Evolutionary conservation across 2,888 invertebrate species (phyloP).

Genomic region (Aleiodes leptofemur): DNA sequence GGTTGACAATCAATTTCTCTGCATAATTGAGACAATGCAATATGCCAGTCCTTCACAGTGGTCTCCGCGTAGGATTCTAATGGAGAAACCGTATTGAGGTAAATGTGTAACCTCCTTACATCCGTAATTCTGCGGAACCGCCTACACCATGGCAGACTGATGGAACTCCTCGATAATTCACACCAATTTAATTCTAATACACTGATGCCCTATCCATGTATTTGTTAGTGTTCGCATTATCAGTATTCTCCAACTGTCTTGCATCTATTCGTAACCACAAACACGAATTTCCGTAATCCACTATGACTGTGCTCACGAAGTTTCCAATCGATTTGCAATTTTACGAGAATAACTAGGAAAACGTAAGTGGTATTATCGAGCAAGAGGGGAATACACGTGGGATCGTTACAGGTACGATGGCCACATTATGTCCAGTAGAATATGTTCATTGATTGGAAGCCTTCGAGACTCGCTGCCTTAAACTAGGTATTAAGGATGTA

Average conservation of each 20-base stretch:
- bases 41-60: too few relatives aligned
- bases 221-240: too few relatives aligned
- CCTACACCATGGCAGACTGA: constrained; percentile 55
- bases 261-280: constrained; percentile 13
- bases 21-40: too few relatives aligned
- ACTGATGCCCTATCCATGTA: constrained; percentile 36
- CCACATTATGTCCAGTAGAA: constrained; percentile 34
- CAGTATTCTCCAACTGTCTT: constrained; percentile 6
- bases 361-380: constrained; percentile 45
- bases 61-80: too few relatives aligned
- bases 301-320: constrained; percentile 36
- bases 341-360: constrained; percentile 31
- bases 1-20: too few relatives aligned
- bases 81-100: too few relatives aligned
- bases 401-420: constrained; percentile 33
- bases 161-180: constrained; percentile 52
- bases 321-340: constrained; percentile 43
- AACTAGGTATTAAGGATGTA: constrained; percentile 1
- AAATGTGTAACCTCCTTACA: constrained; percentile 5
- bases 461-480: background rate
- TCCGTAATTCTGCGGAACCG: constrained; percentile 7
- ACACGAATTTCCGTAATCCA: constrained; percentile 50
- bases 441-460: constrained; percentile 1
- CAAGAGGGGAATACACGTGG: constrained; percentile 20
- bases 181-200: constrained; percentile 44